These are phyloP conservation scores for Ceraclea dissimilis DNA, from an alignment of 2,888 invertebrate species.

Conservation along the genomic window DNA sequence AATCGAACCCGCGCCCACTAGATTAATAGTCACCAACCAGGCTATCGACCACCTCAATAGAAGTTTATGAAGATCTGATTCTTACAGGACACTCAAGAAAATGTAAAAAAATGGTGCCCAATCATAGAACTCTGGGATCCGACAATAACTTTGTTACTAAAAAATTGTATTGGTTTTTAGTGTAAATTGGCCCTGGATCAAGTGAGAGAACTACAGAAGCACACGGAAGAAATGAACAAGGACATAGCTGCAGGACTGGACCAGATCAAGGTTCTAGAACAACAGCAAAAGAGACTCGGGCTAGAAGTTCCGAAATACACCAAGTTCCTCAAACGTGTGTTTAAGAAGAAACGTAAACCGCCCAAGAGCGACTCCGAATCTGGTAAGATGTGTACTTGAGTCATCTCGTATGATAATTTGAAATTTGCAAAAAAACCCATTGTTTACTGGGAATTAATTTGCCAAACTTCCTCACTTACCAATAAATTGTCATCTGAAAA, in stretches of 20 bases:
- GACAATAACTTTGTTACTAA: too few species aligned
- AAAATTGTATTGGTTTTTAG: slow-evolving; percentile 12
- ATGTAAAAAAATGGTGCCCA: too few species aligned
- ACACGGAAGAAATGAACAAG: slow-evolving; percentile 36
- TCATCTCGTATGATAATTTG: neutral
- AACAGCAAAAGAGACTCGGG: slow-evolving; percentile 46
- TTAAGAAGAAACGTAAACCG: slow-evolving; percentile 73
- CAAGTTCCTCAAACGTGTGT: slow-evolving; percentile 72
- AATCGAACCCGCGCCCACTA: too few species aligned
- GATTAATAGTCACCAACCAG: too few species aligned
- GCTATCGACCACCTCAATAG: too few species aligned
- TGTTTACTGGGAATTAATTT: too few species aligned
- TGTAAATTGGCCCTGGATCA: slow-evolving; percentile 48
- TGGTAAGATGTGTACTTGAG: neutral
- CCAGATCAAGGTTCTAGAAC: slow-evolving; percentile 50
- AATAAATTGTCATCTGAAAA: too few species aligned
- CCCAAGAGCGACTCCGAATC: slow-evolving; percentile 43
- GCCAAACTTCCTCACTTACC: too few species aligned
- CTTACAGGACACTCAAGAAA: too few species aligned
- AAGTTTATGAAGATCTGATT: too few species aligned
- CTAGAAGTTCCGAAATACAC: slow-evolving; percentile 47
- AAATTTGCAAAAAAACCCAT: too few species aligned
- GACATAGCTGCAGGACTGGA: slow-evolving; percentile 32
- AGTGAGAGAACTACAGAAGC: slow-evolving; percentile 42
- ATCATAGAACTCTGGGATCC: too few species aligned